Evolutionary conservation across 2,888 invertebrate species (phyloP), one percentile per base, ranked within the genome.

Genomic region (Drosophila paramelanica): DNA sequence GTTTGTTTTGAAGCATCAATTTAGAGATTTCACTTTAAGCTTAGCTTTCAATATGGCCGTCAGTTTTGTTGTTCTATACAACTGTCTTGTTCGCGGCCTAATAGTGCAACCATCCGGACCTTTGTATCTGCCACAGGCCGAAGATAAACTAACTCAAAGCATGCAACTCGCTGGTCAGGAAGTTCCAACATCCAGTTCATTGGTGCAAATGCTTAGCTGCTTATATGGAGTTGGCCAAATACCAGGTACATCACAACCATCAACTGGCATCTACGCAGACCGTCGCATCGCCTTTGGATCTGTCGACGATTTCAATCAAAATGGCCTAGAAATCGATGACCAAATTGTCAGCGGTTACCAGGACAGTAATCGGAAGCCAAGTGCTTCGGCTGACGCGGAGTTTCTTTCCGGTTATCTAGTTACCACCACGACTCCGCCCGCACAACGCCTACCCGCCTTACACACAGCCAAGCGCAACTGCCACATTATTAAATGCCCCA

Each of bases 401-500:
- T n/a, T 45, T 4, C 25, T 33, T 3, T 1, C 17, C 7, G 50
- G 10, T 0, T 41, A 68, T 53, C 38, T 25, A 41, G 8, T 10
- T 5, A 27, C 14, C 5, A n/a, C 33, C 0, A 0, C 43, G 3
- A 41, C n/a, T 1, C 11, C 38, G 5, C 38, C 58, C 3, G 8
- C 17, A n/a, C 60, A 47, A 41, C 36, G 23, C 2, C 46, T n/a
- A 0, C 11, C 59, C 2, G 7, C 25, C 1, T 3, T 33, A 1
- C 23, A 38, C 6, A 3, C 17, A 7, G 13, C 27, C 2, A 68
- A 68, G 20, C 68, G 73, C 17, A 77, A 75, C 11, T 75, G 75
- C 20, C 75, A 68, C 31, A 41, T 77, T 10, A 68, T 75, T 4
- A 75, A 73, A 23, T 75, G 75, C 25, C 75, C 75, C 20, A 77